A percentile compares a stretch with the other conserved stretches of the same genome.
These are phyloP conservation scores for Asteroscopus sphinx DNA, from an alignment of 2,888 invertebrate species.

Conservation along the genomic window DNA sequence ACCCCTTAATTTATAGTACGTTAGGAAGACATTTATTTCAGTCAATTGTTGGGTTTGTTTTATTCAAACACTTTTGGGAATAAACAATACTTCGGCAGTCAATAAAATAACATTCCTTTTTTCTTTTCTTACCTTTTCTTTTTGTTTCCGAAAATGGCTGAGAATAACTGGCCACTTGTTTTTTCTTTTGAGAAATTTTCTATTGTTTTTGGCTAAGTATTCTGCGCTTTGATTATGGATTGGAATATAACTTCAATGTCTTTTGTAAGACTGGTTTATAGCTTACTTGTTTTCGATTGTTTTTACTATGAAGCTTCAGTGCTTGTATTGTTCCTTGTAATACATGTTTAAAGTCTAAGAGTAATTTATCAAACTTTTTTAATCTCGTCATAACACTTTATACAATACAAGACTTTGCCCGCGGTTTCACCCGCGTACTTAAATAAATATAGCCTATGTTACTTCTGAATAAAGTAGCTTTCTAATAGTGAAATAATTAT, in stretches of 20 bases:
- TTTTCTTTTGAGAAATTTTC: conserved; percentile 26
- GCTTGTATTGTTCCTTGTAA: too few species aligned
- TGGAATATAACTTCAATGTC: conserved; percentile 19
- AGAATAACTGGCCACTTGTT: conserved; percentile 15
- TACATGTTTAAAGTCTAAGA: too few species aligned
- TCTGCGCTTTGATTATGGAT: conserved; percentile 25
- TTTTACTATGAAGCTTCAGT: neutral
- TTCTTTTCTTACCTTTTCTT: conserved; percentile 28
- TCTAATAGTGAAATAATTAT: too few species aligned
- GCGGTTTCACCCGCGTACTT: too few species aligned
- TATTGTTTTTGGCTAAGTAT: conserved; percentile 20
- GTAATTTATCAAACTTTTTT: too few species aligned
- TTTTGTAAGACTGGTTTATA: conserved; percentile 16
- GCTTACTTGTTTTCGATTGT: conserved; percentile 8
- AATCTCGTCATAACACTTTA: too few species aligned
- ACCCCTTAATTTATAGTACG: conserved; percentile 23
- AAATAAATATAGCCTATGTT: too few species aligned
- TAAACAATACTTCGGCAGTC: conserved; percentile 49
- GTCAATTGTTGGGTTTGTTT: conserved; percentile 38
- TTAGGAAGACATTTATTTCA: conserved; percentile 36
- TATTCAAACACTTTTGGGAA: conserved; percentile 43
- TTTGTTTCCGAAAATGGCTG: conserved; percentile 32
- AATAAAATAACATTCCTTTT: conserved; percentile 41
- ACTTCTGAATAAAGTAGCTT: too few species aligned
- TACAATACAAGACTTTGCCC: too few species aligned